Percentiles rank a stretch among this genome's conserved stretches.
These are phyloP conservation scores for Philotrypesis tridentata DNA, from an alignment of 1,140 invertebrate genomes.

Conservation along the genomic window DNA sequence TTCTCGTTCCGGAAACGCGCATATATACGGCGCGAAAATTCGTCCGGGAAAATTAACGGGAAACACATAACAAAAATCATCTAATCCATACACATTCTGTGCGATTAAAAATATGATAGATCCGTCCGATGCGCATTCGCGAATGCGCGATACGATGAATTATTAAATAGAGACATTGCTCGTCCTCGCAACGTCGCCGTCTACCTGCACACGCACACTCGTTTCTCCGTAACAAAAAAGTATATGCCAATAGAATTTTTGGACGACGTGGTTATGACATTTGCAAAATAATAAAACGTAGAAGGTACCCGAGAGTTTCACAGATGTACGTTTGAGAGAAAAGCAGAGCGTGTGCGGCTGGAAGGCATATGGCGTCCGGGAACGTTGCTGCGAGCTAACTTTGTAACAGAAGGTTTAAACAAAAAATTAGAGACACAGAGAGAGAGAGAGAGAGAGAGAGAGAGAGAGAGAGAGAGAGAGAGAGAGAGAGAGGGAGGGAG, in stretches of 20 bases:
- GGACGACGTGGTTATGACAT: background rate
- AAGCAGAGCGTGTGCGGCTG: background rate
- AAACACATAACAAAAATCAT: background rate
- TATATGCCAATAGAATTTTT: background rate
- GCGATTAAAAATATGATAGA: background rate
- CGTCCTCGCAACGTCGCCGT: background rate
- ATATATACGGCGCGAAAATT: too few species aligned
- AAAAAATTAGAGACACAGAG: too few species aligned
- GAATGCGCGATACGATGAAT: conserved; percentile 48
- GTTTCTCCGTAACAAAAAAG: background rate
- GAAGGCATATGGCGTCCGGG: background rate
- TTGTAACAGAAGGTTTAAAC: conserved; percentile 24
- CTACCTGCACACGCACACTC: background rate
- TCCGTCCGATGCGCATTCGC: conserved; percentile 33
- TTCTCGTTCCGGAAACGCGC: too few species aligned
- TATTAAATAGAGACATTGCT: conserved; percentile 48
- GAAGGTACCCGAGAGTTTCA: background rate
- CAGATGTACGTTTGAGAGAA: background rate
- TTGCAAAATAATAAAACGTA: background rate
- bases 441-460: too few species aligned
- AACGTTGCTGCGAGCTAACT: conserved; percentile 18
- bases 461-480: too few species aligned
- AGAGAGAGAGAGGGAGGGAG: too few species aligned
- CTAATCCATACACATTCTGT: background rate
- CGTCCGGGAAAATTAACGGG: too few species aligned